Conservation (phyloP, 2,113 vertebrate species). For the Rhabdornis inornatus region DNA sequence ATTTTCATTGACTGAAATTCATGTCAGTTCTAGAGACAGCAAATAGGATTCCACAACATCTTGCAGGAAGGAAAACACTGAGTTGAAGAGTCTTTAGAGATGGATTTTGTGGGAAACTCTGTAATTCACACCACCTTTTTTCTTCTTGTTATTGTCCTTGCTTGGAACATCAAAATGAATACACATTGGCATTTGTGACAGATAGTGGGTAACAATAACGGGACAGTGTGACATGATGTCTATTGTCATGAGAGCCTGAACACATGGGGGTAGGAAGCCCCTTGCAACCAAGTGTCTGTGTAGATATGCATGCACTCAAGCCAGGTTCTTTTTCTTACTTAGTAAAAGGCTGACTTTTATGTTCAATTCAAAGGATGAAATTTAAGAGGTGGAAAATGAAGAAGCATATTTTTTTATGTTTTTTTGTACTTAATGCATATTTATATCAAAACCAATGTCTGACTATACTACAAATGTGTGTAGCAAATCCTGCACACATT, state of each 20-base stretch:
- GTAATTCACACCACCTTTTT: neutral
- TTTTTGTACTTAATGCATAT: neutral
- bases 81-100: neutral
- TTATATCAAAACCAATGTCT: neutral
- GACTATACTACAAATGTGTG: neutral
- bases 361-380: neutral
- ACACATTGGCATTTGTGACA: neutral
- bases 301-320: neutral
- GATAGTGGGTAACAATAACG: neutral
- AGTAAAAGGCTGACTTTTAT: neutral
- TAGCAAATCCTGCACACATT: neutral
- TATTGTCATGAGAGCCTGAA: neutral
- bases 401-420: neutral
- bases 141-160: neutral
- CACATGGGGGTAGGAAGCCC: neutral
- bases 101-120: neutral
- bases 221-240: accelerated
- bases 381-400: neutral
- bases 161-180: neutral
- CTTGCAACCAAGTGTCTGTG: neutral
- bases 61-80: neutral
- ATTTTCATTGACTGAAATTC: neutral
- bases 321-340: neutral
- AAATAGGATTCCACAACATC: neutral
- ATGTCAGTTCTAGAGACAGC: neutral